These are phyloP conservation scores for Montipora sp. DNA, from an alignment of 64 coral and sea anemone genomes.

Conservation along the genomic window DNA sequence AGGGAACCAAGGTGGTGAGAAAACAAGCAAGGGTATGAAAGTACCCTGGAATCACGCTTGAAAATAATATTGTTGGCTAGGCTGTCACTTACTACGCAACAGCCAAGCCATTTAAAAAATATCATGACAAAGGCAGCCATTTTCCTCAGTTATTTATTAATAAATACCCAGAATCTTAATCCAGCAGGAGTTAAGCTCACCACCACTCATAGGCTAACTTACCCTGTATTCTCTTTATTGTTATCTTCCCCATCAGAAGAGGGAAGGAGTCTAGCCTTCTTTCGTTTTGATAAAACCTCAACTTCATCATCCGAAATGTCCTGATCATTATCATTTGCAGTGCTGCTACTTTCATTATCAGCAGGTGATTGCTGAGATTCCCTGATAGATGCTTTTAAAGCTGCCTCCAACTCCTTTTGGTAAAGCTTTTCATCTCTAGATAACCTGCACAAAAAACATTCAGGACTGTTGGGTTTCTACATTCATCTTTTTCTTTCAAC, in stretches of 20 bases:
- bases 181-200: neutral
- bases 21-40: no score
- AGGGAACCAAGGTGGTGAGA: no score
- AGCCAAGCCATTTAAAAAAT: no score
- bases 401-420: constrained; percentile 86
- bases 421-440: constrained; percentile 94
- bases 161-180: no score
- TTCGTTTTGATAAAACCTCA: constrained; percentile 22
- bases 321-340: constrained; percentile 12
- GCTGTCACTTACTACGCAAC: no score
- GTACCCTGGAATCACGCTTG: no score
- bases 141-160: no score
- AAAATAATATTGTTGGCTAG: no score
- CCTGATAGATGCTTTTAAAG: constrained; percentile 80
- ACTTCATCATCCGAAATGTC: constrained; percentile 13
- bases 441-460: constrained; percentile 32
- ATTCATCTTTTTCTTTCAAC: neutral
- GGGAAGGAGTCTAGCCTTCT: constrained; percentile 21
- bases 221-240: constrained; percentile 36
- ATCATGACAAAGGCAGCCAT: no score
- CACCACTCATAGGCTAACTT: neutral
- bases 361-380: constrained; percentile 66
- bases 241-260: constrained; percentile 37
- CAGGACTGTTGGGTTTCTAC: neutral
- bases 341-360: constrained; percentile 48